phyloP scores from a whole-genome alignment of 2,888 invertebrate genomes.

The Parascotia fuliginaria region DNA sequence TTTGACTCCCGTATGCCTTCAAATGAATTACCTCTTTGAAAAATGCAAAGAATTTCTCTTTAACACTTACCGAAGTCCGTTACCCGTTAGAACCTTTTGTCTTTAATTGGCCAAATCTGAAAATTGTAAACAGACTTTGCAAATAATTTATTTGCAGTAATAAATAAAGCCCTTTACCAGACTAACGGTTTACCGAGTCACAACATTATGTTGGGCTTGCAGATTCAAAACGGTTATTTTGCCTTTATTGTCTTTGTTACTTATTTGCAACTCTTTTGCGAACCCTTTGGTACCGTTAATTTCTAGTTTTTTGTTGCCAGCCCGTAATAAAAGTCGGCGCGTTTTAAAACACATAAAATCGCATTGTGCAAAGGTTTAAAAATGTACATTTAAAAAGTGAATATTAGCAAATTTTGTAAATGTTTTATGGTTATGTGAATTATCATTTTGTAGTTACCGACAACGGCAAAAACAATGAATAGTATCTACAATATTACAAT shows the following conservation, averaged over 20 bases:
- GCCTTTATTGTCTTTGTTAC: constrained; percentile 60
- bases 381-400: constrained; percentile 25
- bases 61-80: constrained; percentile 17
- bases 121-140: constrained; percentile 24
- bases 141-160: constrained; percentile 60
- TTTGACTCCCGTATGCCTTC: constrained; percentile 20
- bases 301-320: constrained; percentile 53
- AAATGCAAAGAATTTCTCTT: constrained; percentile 23
- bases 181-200: constrained; percentile 56
- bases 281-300: constrained; percentile 60
- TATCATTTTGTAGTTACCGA: constrained; percentile 28
- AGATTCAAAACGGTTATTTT: constrained; percentile 46
- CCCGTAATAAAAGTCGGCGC: constrained; percentile 59
- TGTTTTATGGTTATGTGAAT: constrained; percentile 31
- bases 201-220: constrained; percentile 51
- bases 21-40: constrained; percentile 11
- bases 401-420: constrained; percentile 46
- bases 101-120: constrained; percentile 36
- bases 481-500: constrained; percentile 15
- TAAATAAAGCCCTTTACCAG: constrained; percentile 62
- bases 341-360: constrained; percentile 43
- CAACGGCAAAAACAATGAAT: constrained; percentile 19
- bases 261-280: constrained; percentile 69
- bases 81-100: constrained; percentile 33
- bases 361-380: constrained; percentile 29